phyloP scores from a whole-genome alignment of 2,888 invertebrate genomes.

The Mongoloraphidia duomilia region DNA sequence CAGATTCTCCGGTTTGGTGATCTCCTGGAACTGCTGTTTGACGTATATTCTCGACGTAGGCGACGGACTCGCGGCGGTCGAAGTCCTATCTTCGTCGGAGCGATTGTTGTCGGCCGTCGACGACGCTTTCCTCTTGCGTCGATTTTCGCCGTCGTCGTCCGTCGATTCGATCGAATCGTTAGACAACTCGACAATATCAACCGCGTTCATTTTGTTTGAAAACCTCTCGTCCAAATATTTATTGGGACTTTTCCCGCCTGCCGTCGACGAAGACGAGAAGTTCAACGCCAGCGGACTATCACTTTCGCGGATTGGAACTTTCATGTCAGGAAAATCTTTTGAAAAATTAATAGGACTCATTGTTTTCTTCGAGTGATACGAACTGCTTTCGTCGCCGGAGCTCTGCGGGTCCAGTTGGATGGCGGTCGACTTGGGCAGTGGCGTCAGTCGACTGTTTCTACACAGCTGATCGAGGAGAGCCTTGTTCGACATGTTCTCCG shows the following conservation, averaged over 20 bases:
- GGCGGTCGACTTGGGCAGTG: constrained; percentile 30
- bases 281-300: constrained; percentile 5
- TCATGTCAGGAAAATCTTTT: constrained; percentile 15
- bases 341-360: constrained; percentile 26
- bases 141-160: constrained; percentile 12
- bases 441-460: constrained; percentile 41
- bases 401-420: constrained; percentile 22
- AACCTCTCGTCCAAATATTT: constrained; percentile 9
- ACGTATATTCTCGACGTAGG: constrained; percentile 27
- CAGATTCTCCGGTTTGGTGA: constrained; percentile 30
- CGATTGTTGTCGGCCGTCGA: not conserved
- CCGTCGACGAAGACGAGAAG: constrained; percentile 8
- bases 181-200: constrained; percentile 28
- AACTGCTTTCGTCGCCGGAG: constrained; percentile 33
- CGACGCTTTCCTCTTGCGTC: constrained; percentile 6
- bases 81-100: constrained; percentile 3
- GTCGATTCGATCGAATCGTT: constrained; percentile 28
- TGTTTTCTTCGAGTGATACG: constrained; percentile 18
- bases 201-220: constrained; percentile 13
- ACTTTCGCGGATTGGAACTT: not conserved
- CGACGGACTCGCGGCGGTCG: constrained; percentile 8
- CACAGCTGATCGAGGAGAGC: constrained; percentile 52
- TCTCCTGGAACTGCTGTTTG: constrained; percentile 25
- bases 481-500: constrained; percentile 42
- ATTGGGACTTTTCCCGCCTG: constrained; percentile 7